Percentiles rank a stretch among this genome's conserved stretches.
phyloP scores from a whole-genome alignment of 2,888 invertebrate species.

The Lepeophtheirus nordmannii region DNA sequence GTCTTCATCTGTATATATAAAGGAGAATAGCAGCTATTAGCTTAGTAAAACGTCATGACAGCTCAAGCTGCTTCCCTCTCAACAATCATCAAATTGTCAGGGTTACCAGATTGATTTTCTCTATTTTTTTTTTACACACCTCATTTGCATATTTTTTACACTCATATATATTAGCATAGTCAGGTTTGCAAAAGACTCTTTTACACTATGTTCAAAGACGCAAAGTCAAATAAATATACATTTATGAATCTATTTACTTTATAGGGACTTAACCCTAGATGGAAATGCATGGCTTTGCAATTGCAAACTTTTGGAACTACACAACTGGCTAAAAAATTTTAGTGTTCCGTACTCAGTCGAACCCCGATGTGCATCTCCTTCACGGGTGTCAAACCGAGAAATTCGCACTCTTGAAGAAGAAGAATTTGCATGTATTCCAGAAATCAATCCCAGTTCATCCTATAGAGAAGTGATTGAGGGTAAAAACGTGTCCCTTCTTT shows the following conservation, averaged over 20 bases:
- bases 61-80: too few relatives aligned
- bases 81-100: too few relatives aligned
- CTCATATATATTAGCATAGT: too few relatives aligned
- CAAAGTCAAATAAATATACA: too few relatives aligned
- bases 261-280: conserved; percentile 54
- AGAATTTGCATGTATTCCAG: conserved; percentile 66
- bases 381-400: conserved; percentile 47
- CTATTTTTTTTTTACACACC: too few relatives aligned
- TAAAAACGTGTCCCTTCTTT: conserved; percentile 61
- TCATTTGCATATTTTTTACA: too few relatives aligned
- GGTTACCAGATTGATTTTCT: too few relatives aligned
- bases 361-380: conserved; percentile 57
- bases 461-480: conserved; percentile 62
- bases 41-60: too few relatives aligned
- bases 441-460: conserved; percentile 55
- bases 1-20: too few relatives aligned
- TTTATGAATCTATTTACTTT: neutral
- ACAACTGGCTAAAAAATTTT: conserved; percentile 58
- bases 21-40: too few relatives aligned
- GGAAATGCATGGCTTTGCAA: conserved; percentile 80
- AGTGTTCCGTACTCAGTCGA: conserved; percentile 61
- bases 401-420: conserved; percentile 50
- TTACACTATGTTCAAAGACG: too few relatives aligned
- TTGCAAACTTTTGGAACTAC: conserved; percentile 59
- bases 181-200: too few relatives aligned